Percentiles rank a stretch among this genome's conserved stretches.
These are phyloP conservation scores for Cremastinae sp. DNA, from an alignment of 2,888 invertebrate species.

Conservation along the genomic window DNA sequence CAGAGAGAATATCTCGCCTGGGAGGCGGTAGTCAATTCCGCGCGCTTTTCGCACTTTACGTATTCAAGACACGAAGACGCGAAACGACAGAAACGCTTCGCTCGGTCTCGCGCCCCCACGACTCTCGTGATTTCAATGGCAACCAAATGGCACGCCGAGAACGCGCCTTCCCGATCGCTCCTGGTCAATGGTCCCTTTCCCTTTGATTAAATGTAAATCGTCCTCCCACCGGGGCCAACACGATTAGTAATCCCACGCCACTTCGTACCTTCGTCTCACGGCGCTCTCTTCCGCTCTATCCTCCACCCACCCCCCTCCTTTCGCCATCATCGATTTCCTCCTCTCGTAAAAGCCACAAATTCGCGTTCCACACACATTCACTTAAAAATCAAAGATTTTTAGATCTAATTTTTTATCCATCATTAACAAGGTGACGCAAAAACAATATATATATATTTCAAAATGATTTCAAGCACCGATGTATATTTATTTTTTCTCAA, in stretches of 20 bases:
- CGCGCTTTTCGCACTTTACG: slow-evolving; percentile 70
- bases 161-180: slow-evolving; percentile 49
- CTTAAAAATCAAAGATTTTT: slow-evolving; percentile 17
- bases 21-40: neutral
- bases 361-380: neutral
- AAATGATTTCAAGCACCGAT: too few relatives aligned
- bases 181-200: slow-evolving; percentile 77
- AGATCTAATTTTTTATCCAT: too few relatives aligned
- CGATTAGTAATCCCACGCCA: slow-evolving; percentile 77
- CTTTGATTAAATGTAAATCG: slow-evolving; percentile 80
- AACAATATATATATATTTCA: too few relatives aligned
- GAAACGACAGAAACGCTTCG: slow-evolving; percentile 52
- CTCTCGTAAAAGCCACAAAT: neutral
- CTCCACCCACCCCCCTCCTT: neutral
- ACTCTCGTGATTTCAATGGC: slow-evolving; percentile 76
- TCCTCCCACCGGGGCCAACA: slow-evolving; percentile 72
- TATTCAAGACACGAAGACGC: slow-evolving; percentile 73
- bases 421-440: too few relatives aligned
- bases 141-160: slow-evolving; percentile 76
- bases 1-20: too few relatives aligned
- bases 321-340: neutral
- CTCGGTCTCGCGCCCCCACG: slow-evolving; percentile 47
- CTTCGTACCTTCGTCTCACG: slow-evolving; percentile 67
- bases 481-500: too few relatives aligned
- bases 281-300: neutral